phyloP scores from a whole-genome alignment of 2,113 vertebrate genomes.

The Todiramphus saurophagus region DNA sequence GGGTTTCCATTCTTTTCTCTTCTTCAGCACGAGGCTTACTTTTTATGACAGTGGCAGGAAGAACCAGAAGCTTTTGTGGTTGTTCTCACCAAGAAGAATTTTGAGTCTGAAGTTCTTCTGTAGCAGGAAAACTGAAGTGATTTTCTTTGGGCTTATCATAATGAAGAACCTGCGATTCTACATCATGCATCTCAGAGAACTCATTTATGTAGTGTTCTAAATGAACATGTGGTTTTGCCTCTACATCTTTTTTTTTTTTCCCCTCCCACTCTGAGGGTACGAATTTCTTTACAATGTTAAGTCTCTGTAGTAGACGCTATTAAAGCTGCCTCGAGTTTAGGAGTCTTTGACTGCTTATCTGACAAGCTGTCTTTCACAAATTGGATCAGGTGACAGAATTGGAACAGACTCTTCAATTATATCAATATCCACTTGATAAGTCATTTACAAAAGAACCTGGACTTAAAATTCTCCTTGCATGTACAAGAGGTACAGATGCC shows the following conservation, averaged over 20 bases:
- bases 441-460: conserved; percentile 75
- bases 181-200: background rate
- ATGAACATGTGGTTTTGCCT: background rate
- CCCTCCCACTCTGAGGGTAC: conserved; percentile 54
- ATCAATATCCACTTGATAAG: conserved; percentile 39
- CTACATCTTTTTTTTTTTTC: background rate
- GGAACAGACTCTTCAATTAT: background rate
- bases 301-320: conserved; percentile 31
- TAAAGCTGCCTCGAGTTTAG: background rate
- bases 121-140: background rate
- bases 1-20: conserved; percentile 3
- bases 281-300: conserved; percentile 37
- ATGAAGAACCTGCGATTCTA: conserved; percentile 62
- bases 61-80: conserved; percentile 70
- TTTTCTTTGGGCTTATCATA: conserved; percentile 60
- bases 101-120: background rate
- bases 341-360: conserved; percentile 62
- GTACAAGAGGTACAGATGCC: conserved; percentile 33
- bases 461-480: conserved; percentile 72
- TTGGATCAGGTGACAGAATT: conserved; percentile 78
- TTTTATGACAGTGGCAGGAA: conserved; percentile 84
- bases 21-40: conserved; percentile 45
- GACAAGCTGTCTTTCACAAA: conserved; percentile 81
- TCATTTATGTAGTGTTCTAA: background rate
- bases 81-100: background rate